These are phyloP conservation scores for Mesembrinibis cayennensis DNA, from an alignment of 2,113 vertebrate species.

Conservation along the genomic window DNA sequence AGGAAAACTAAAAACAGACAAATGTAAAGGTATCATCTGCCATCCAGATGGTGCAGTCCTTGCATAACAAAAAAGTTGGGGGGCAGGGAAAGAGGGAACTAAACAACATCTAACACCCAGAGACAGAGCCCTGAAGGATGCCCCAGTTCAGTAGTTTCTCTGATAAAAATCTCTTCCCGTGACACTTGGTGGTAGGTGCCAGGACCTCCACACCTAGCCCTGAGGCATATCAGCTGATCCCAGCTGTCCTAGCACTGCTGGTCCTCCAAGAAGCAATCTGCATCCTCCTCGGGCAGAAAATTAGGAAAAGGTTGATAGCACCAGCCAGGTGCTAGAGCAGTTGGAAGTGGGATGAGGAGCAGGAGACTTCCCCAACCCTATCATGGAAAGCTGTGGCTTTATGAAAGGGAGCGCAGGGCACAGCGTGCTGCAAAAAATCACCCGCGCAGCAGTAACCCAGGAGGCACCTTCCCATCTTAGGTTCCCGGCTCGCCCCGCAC, in stretches of 20 bases:
- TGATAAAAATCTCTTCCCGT: not conserved
- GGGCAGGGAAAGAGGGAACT: not conserved
- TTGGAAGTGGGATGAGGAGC: not conserved
- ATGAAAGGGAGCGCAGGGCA: not conserved
- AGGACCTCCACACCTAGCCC: not conserved
- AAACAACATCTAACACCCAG: not conserved
- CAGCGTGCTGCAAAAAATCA: not conserved
- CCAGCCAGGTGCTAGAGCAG: not conserved
- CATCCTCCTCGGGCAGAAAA: not conserved
- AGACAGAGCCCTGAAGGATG: not conserved
- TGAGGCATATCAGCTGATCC: not conserved
- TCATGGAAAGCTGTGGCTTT: not conserved
- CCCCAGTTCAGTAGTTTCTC: not conserved
- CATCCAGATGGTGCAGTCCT: slow-evolving; percentile 46
- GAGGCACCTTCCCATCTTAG: not conserved
- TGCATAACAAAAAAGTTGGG: not conserved
- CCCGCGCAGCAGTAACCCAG: accelerated
- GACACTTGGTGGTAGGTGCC: not conserved
- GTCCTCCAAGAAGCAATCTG: not conserved
- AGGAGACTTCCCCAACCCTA: not conserved
- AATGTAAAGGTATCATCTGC: slow-evolving; percentile 60
- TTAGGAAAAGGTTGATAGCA: not conserved
- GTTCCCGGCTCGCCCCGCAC: accelerated
- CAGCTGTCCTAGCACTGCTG: not conserved
- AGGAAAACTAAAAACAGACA: slow-evolving; percentile 48